Evolutionary conservation across 2,113 vertebrate genomes (phyloP).

Genomic region (Prionailurus viverrinus): DNA sequence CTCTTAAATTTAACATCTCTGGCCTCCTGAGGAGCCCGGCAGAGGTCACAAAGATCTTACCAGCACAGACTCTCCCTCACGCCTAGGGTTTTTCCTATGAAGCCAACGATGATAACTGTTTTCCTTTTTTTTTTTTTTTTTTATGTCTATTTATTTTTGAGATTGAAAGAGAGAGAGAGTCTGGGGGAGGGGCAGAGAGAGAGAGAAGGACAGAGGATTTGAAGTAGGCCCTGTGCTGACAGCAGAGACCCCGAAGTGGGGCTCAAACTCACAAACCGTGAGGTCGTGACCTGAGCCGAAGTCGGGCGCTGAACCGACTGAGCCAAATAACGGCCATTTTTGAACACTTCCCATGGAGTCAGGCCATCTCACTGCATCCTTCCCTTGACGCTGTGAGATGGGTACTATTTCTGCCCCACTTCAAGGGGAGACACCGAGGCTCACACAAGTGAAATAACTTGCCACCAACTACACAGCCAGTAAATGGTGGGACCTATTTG

Average conservation of each 20-base stretch:
- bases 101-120: neutral
- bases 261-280: no score
- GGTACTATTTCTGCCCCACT: neutral
- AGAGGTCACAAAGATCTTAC: neutral
- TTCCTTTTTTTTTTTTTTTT: no score
- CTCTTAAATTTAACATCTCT: neutral
- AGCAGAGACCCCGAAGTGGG: no score
- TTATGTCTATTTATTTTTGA: no score
- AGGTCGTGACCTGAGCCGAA: no score
- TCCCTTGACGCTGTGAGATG: fast-evolving
- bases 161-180: no score
- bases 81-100: neutral
- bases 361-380: neutral
- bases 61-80: neutral
- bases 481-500: neutral
- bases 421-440: neutral
- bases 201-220: no score
- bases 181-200: no score
- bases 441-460: neutral
- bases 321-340: neutral
- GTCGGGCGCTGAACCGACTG: no score
- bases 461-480: neutral
- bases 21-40: neutral
- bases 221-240: no score
- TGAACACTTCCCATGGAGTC: fast-evolving